Evolutionary conservation across 2,888 invertebrate genomes (phyloP).

Genomic region (Sinhomidia bicolor): DNA sequence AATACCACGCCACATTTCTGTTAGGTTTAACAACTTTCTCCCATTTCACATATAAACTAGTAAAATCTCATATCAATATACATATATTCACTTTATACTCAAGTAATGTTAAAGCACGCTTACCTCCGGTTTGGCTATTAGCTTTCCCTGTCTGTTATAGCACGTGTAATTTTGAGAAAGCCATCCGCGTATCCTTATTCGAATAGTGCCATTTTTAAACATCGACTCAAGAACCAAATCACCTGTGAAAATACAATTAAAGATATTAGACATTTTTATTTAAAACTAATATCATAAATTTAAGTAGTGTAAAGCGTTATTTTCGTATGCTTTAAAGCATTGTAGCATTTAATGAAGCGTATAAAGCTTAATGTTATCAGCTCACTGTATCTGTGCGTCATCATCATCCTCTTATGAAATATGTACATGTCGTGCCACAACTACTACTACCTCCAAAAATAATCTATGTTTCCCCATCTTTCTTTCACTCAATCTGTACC

Average conservation of each 20-base stretch:
- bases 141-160: slow-evolving; percentile 78
- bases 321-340: too few species aligned
- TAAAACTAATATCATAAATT: too few species aligned
- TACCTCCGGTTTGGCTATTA: slow-evolving; percentile 78
- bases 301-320: too few species aligned
- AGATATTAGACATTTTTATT: neutral
- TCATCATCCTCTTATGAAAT: too few species aligned
- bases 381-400: slow-evolving; percentile 24
- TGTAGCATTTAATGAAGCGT: too few species aligned
- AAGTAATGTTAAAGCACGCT: too few species aligned
- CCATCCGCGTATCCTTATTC: slow-evolving; percentile 77
- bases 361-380: neutral
- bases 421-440: too few species aligned
- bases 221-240: slow-evolving; percentile 76
- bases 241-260: slow-evolving; percentile 69
- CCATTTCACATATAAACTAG: too few species aligned
- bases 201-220: slow-evolving; percentile 59
- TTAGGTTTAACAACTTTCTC: neutral
- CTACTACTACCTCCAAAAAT: neutral
- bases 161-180: slow-evolving; percentile 77
- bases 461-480: neutral
- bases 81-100: too few species aligned
- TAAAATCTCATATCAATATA: too few species aligned
- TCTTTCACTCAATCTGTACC: neutral
- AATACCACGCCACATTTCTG: neutral